These are phyloP conservation scores for Synanthedon andrenaeformis DNA, from an alignment of 2,888 invertebrate species.

Conservation along the genomic window DNA sequence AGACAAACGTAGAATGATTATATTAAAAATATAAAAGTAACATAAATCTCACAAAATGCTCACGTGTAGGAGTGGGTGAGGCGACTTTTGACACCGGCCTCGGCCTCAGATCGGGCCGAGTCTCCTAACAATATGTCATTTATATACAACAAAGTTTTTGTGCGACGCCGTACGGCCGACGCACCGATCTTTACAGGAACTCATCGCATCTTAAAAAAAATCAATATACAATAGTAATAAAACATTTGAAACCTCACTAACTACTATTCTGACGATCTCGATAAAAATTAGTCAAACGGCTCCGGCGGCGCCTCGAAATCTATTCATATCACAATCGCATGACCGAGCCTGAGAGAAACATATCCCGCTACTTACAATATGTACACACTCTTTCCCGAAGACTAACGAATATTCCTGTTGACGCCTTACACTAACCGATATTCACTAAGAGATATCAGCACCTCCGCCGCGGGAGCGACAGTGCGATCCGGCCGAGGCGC, in stretches of 20 bases:
- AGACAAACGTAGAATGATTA: conserved; percentile 59
- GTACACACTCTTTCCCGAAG: conserved; percentile 63
- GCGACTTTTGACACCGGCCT: conserved; percentile 45
- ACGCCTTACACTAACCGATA: conserved; percentile 45
- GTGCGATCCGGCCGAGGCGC: conserved; percentile 43
- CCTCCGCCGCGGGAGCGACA: conserved; percentile 40
- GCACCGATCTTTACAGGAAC: conserved; percentile 67
- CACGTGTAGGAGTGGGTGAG: conserved; percentile 61
- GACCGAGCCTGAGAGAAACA: conserved; percentile 68
- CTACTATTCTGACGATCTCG: conserved; percentile 66
- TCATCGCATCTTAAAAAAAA: conserved; percentile 67
- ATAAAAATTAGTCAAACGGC: conserved; percentile 62
- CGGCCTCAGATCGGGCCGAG: conserved; percentile 11
- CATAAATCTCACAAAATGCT: conserved; percentile 69
- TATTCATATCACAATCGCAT: conserved; percentile 70
- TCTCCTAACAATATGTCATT: conserved; percentile 43
- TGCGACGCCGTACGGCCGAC: conserved; percentile 38
- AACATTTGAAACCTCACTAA: conserved; percentile 70
- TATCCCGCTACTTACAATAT: conserved; percentile 59
- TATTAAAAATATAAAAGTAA: conserved; percentile 57
- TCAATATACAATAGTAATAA: conserved; percentile 67
- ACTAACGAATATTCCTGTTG: conserved; percentile 28
- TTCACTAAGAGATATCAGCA: conserved; percentile 44
- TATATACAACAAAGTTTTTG: conserved; percentile 61
- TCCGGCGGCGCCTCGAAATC: conserved; percentile 66